Percentiles rank a stretch among this genome's conserved stretches.
These are phyloP conservation scores for Odontophorus gujanensis DNA, from an alignment of 2,113 vertebrate genomes.

Conservation along the genomic window DNA sequence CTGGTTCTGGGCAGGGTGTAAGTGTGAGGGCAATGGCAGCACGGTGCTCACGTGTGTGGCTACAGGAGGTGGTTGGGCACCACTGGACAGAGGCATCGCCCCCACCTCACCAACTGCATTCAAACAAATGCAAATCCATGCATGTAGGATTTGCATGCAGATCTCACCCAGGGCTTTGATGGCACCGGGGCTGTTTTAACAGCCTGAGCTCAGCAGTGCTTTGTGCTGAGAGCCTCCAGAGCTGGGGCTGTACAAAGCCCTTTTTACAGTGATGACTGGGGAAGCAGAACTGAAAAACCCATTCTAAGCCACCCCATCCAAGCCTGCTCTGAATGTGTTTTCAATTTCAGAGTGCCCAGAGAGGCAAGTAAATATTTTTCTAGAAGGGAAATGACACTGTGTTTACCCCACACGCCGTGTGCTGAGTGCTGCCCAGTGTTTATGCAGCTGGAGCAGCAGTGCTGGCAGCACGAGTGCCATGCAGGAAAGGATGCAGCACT, in stretches of 20 bases:
- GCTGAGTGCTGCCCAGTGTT: background rate
- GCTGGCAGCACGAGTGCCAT: background rate
- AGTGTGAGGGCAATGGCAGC: background rate
- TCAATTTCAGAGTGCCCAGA: background rate
- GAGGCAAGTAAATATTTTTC: slow-evolving; percentile 48
- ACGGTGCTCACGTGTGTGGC: too few relatives aligned
- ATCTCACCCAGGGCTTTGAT: background rate
- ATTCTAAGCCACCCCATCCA: background rate
- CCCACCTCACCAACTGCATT: background rate
- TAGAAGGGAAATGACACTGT: slow-evolving; percentile 8
- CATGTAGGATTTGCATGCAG: background rate
- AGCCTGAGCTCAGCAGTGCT: background rate
- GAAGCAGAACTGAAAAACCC: background rate
- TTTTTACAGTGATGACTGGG: background rate
- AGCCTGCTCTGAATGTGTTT: background rate
- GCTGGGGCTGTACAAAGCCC: background rate
- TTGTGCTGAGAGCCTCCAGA: background rate
- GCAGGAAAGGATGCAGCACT: background rate
- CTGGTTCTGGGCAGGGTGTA: background rate
- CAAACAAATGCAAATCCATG: background rate
- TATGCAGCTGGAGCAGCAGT: background rate
- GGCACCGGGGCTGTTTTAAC: background rate
- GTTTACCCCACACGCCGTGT: slow-evolving; percentile 14
- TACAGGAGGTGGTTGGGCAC: background rate
- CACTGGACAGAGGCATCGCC: background rate